Evolutionary conservation across 2,888 invertebrate species (phyloP).

Genomic region (Heliconius sara): DNA sequence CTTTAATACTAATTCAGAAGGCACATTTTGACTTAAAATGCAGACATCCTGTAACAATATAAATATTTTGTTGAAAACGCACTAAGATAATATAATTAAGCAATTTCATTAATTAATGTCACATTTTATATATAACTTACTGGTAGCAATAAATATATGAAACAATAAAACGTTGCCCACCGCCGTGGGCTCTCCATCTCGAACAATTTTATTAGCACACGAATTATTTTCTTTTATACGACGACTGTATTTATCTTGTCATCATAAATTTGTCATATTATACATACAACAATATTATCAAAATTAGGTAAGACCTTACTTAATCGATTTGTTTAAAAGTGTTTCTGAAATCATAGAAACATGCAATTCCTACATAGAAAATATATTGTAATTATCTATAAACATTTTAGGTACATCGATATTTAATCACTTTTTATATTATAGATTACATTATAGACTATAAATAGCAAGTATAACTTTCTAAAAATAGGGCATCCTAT

Average conservation of each 20-base stretch:
- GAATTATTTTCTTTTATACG: conserved; percentile 61
- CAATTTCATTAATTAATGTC: no score
- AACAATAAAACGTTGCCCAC: conserved; percentile 55
- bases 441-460: not conserved
- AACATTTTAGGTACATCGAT: not conserved
- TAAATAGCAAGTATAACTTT: not conserved
- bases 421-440: not conserved
- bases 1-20: conserved; percentile 21
- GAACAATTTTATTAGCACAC: conserved; percentile 55
- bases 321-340: conserved; percentile 53
- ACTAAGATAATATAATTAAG: no score
- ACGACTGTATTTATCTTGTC: conserved; percentile 39
- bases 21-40: conserved; percentile 47
- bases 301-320: conserved; percentile 60
- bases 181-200: conserved; percentile 60
- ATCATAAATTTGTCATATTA: conserved; percentile 41
- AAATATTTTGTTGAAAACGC: not conserved
- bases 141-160: conserved; percentile 54
- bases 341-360: conserved; percentile 18
- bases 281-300: conserved; percentile 55
- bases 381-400: not conserved
- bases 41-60: conserved; percentile 45
- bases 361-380: not conserved
- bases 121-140: conserved; percentile 55
- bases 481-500: not conserved